Evolutionary conservation across 2,113 vertebrate genomes (phyloP), one percentile per base, ranked within the genome.

Genomic region (Albula goreensis): DNA sequence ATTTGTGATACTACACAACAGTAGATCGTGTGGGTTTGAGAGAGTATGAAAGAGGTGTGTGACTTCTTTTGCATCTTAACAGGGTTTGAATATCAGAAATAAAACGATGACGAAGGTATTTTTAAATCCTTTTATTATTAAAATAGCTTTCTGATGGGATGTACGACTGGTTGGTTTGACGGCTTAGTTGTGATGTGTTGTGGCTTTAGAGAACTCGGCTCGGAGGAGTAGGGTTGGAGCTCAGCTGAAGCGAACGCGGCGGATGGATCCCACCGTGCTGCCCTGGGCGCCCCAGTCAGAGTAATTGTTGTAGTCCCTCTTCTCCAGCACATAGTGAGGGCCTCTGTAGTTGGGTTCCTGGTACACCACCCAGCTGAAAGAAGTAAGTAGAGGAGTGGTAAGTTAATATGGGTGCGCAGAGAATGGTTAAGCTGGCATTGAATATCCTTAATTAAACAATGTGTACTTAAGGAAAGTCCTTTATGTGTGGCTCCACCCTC

Each of bases 271-370:
- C 85, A 95, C 90, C 0, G 93, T 93, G 93, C 89, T 94, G 92
- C 85, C 94, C 90, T 95, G 94, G 82, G 94, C 94, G 25, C 93
- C 93, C 94, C 95, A 96, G 89, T 96, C 95, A 0, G 93, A 92
- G 90, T 91, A 94, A 91, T 92, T 96, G 90, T 94, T 96, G 89
- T 91, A 96, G 57, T 96, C 94, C 0, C 90, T 90, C 81, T 93
- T 96, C 89, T 96, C 95, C 90, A 96, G 91, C 86, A 95, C 41
- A 88, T 95, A 96, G 63, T 95, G 94, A 49, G 92, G 85, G 6
- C 95, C 94, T 84, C 92, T 93, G 94, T 94, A 96, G 93, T 96
- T 95, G 0, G 95, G 94, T 86, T 96, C 95, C 92, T 95, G 94
- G 80, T 95, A 95, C 17, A 93, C 89, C 74, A 93, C 95, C 95